phyloP scores from a whole-genome alignment of 2,113 vertebrate species.

The Sula dactylatra region DNA sequence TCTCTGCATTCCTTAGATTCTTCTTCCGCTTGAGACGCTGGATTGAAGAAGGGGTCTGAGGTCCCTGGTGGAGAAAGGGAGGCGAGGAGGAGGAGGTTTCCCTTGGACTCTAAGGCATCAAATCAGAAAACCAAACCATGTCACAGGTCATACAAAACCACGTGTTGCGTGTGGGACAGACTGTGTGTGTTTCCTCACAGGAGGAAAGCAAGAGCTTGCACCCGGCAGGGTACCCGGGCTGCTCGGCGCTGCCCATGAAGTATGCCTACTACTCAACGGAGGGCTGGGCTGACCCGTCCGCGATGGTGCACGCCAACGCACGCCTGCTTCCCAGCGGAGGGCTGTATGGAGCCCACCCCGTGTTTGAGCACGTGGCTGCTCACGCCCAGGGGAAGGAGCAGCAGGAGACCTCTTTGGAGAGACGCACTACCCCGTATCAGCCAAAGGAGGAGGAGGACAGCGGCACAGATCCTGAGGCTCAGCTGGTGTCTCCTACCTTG shows the following conservation, averaged over 20 bases:
- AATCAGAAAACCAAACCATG: constrained; percentile 48
- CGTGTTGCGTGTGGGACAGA: constrained; percentile 80
- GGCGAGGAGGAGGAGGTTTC: not conserved
- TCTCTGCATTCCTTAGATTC: constrained; percentile 60
- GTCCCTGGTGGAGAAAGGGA: not conserved
- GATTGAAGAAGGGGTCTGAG: not conserved
- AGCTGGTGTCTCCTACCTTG: constrained; percentile 53
- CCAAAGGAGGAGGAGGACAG: not conserved
- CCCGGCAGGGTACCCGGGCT: not conserved
- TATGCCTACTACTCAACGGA: constrained; percentile 35
- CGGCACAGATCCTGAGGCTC: not conserved
- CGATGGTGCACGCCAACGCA: not conserved
- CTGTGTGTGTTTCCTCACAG: constrained; percentile 59
- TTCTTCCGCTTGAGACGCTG: not conserved
- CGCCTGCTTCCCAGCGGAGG: not conserved
- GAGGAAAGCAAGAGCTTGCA: constrained; percentile 5
- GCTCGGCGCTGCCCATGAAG: not conserved
- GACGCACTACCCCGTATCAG: rapidly evolving
- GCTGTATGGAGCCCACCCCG: not conserved
- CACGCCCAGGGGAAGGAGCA: not conserved
- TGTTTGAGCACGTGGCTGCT: not conserved
- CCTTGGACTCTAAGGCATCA: not conserved
- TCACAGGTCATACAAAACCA: constrained; percentile 77
- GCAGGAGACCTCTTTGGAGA: not conserved
- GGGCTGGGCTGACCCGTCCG: not conserved